These are phyloP conservation scores for Luidia sarsii DNA, from an alignment of 53 echinoderm and acorn worm genomes.

Conservation along the genomic window DNA sequence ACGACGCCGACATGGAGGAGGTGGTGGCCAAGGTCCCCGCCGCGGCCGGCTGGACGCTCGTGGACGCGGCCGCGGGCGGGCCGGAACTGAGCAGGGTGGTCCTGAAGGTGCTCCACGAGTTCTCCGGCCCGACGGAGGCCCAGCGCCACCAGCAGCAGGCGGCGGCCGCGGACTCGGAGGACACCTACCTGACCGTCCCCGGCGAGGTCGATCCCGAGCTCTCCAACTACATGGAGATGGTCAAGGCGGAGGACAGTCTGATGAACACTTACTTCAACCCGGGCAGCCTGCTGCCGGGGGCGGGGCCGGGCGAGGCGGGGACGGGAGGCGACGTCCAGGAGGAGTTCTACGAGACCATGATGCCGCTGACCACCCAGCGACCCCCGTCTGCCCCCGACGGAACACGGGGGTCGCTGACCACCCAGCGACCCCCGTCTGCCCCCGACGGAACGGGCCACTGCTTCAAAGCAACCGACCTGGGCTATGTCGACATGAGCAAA, in stretches of 20 bases:
- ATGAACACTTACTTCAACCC: not conserved
- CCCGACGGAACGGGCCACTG: slow-evolving; percentile 15
- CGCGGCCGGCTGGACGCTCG: slow-evolving; percentile 58
- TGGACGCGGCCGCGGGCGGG: slow-evolving; percentile 67
- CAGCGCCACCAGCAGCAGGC: not conserved
- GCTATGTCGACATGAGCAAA: slow-evolving; percentile 33
- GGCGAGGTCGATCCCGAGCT: not conserved
- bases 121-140: not conserved
- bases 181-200: slow-evolving; percentile 5
- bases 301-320: not conserved
- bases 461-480: not conserved
- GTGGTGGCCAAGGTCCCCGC: slow-evolving; percentile 61
- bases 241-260: not conserved
- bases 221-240: slow-evolving; percentile 42
- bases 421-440: not conserved
- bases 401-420: slow-evolving; percentile 7
- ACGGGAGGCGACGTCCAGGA: not conserved
- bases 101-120: slow-evolving; percentile 61
- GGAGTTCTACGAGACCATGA: slow-evolving; percentile 40
- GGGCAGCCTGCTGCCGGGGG: not conserved
- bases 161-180: not conserved
- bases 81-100: slow-evolving; percentile 53
- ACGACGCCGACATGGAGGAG: slow-evolving; percentile 50
- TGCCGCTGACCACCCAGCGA: not conserved
- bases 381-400: slow-evolving; percentile 1